These are phyloP conservation scores for Chloroclystis v-ata DNA, from an alignment of 2,888 invertebrate genomes.

Conservation along the genomic window DNA sequence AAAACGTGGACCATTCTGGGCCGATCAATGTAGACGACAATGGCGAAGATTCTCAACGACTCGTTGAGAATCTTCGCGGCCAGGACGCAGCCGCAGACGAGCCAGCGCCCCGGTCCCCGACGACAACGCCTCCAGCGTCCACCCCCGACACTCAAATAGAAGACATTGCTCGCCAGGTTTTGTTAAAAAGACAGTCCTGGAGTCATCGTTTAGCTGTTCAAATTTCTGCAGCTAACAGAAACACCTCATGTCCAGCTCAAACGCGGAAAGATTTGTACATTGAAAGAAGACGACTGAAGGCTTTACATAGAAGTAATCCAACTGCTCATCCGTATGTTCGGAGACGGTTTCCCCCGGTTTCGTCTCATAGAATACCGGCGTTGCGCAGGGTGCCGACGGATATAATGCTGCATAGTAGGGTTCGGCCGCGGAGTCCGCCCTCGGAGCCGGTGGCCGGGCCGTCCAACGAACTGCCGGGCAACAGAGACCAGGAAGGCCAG, in stretches of 20 bases:
- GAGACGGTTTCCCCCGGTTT: conserved; percentile 55
- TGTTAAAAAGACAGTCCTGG: conserved; percentile 42
- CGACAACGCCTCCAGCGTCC: conserved; percentile 21
- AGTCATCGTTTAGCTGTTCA: conserved; percentile 69
- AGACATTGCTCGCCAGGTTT: too few relatives aligned
- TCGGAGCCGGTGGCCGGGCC: conserved; percentile 41
- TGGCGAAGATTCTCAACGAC: conserved; percentile 57
- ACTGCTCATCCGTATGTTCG: conserved; percentile 57
- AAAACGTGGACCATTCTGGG: conserved; percentile 60
- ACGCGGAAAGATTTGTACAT: conserved; percentile 61
- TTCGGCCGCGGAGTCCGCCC: conserved; percentile 33
- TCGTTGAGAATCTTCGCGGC: too few relatives aligned
- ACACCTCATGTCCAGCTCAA: conserved; percentile 61
- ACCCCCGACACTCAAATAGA: conserved; percentile 13
- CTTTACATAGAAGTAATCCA: conserved; percentile 66
- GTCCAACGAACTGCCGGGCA: conserved; percentile 35
- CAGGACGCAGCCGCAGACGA: conserved; percentile 1
- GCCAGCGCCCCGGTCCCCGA: neutral
- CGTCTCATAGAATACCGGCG: conserved; percentile 60
- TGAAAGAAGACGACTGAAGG: conserved; percentile 60
- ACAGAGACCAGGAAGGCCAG: neutral
- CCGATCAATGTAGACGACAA: conserved; percentile 61
- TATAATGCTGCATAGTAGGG: conserved; percentile 23
- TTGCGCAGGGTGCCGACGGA: conserved; percentile 54
- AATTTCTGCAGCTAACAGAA: conserved; percentile 69